Evolutionary conservation across 2,888 invertebrate genomes (phyloP).

Genomic region (Amorpha juglandis): DNA sequence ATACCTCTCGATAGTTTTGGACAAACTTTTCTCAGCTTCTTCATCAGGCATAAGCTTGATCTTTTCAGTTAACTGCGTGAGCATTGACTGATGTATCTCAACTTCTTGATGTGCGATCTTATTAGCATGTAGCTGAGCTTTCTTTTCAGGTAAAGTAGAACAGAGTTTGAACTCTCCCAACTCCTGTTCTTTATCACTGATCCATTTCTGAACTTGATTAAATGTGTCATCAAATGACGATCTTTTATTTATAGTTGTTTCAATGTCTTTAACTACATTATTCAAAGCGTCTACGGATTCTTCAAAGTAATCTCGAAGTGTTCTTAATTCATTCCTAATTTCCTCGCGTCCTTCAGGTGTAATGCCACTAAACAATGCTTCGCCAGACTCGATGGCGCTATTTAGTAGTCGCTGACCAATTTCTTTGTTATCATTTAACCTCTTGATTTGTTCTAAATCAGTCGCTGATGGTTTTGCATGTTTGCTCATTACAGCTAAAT

Average conservation of each 20-base stretch:
- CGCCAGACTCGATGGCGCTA: conserved; percentile 93
- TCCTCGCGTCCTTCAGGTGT: conserved; percentile 94
- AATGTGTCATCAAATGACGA: conserved; percentile 97
- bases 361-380: conserved; percentile 93
- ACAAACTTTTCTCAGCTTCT: conserved; percentile 90
- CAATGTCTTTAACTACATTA: conserved; percentile 93
- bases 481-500: conserved; percentile 89
- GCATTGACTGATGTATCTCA: conserved; percentile 91
- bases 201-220: conserved; percentile 94
- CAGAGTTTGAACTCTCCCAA: conserved; percentile 89
- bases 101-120: conserved; percentile 94
- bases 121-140: conserved; percentile 91
- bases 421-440: conserved; percentile 89
- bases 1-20: conserved; percentile 89
- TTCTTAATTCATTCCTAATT: conserved; percentile 91
- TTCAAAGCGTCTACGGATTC: conserved; percentile 93
- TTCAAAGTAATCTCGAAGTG: conserved; percentile 92
- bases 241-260: conserved; percentile 94
- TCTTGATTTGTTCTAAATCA: conserved; percentile 90
- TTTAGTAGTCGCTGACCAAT: conserved; percentile 91
- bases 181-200: conserved; percentile 91
- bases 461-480: conserved; percentile 90
- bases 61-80: conserved; percentile 93
- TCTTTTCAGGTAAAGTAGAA: conserved; percentile 94
- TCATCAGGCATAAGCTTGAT: conserved; percentile 91